Base-by-base conservation (phyloP, 2,113 vertebrate species). In the Aspiorhynchus laticeps region DNA sequence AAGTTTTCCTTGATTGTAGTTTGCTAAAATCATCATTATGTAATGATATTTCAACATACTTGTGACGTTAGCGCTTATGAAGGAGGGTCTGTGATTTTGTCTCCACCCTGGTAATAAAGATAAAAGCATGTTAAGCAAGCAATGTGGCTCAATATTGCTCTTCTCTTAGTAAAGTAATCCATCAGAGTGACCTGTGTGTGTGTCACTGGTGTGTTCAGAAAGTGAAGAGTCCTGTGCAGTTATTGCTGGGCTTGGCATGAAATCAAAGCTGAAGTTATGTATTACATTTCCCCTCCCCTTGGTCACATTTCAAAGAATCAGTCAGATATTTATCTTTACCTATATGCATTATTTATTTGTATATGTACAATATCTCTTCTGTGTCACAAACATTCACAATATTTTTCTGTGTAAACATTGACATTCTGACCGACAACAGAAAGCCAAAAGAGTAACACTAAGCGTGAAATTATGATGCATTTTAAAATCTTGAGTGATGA, bases 101-200 rank as follows among this genome's bases (percentile, higher is more conserved):
- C 51, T 53, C 86, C 46, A 75, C 51, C 51, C 46, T 82, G 38
- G 86, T 87, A 89, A 90, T 90, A 90, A 90, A 69, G 80, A 87
- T 90, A 90, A 90, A 90, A 90, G 89, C 89, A 86, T 85, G 67
- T 87, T 90, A 90, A 90, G 89, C 86, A 75, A 86, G 71, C 77
- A 15, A 26, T 86, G 78, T 85, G 67, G 77, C 81, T 84, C 28
- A 31, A 87, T 88, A 85, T 84, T n/a, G 69, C 80, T 89, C 46
- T 89, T 38, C 87, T 83, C 87, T 86, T 69, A 73, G 86, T 33
- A 38, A 90, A 89, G 81, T 90, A 90, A 90, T 90, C 87, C 79
- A 84, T 84, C 80, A 83, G 83, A 69, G 83, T 53, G 59, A 86
- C 46, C 53, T 41, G 83, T 87, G 43, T 85, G 41, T 87, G 82